Base-by-base conservation (phyloP, 2,888 invertebrate species). In the Lepidochitona cinerea region DNA sequence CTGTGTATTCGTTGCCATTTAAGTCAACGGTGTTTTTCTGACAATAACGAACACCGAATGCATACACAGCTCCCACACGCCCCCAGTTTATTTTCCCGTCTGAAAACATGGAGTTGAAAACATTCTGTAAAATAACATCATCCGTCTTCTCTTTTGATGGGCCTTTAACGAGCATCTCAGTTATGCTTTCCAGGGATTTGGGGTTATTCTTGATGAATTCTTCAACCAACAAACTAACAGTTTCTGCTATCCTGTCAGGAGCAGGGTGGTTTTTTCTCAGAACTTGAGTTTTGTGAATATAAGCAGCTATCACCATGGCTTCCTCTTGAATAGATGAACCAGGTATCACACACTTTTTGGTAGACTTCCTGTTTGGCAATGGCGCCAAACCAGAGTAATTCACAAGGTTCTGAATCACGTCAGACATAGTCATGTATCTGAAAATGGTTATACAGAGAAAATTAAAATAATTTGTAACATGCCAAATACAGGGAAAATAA, bases 81-180 rank as follows among this genome's bases (percentile, higher is more conserved):
- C 81, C 81, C 81, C 81, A 82, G 74, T 82, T 82, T 53, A 68
- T 70, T 33, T 70, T 68, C 0, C 68, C 70, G 53, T 82, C 81
- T 14, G 26, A 41, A 67, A 82, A 81, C 41, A 81, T 73, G 68
- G 76, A 76, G 54, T 79, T 75, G 14, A 75, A 72, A 35, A 82
- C 69, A 37, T 68, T 75, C 33, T 26, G 69, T 26, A 79, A 67
- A 35, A 66, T 41, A 23, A 23, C 18, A n/a, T 74, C 37, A 18
- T 53, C 66, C 37, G 53, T 49, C 65, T 49, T n/a, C 37, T 26
- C 66, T 36, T 37, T 18, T 12, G 4, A 4, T 9, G 14, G 2
- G 2, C 12, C 12, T 14, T 59, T 32, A 29, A 14, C 29, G 9
- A 66, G 35, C 3, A 23, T 9, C 14, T 66, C 23, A 3, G 29